Percentiles rank a stretch among this genome's conserved stretches.
Evolutionary conservation across 2,888 invertebrate genomes (phyloP).

Genomic region (Apantesis nais): DNA sequence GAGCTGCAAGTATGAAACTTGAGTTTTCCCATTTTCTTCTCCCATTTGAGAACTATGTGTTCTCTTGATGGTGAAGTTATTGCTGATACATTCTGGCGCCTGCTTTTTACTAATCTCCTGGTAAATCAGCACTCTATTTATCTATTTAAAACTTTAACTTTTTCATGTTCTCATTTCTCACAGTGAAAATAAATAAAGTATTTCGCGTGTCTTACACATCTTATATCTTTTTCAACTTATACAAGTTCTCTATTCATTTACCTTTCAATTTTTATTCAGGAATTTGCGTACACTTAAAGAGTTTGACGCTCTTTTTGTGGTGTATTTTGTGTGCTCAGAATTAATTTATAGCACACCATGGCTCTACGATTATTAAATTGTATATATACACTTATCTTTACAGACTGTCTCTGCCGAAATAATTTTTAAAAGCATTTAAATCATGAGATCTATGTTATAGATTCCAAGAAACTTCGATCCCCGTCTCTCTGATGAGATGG

Average conservation of each 20-base stretch:
- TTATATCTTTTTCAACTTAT: background rate
- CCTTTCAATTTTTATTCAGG: background rate
- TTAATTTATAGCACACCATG: background rate
- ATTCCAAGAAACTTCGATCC: constrained; percentile 72
- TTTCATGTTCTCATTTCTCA: background rate
- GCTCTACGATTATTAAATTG: background rate
- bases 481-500: constrained; percentile 68
- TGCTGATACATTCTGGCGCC: background rate
- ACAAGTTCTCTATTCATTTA: background rate
- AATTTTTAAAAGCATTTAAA: background rate
- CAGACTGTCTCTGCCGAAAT: background rate
- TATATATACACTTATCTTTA: background rate
- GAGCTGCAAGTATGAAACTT: background rate
- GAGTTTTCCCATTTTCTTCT: background rate
- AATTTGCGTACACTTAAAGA: background rate
- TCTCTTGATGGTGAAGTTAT: background rate
- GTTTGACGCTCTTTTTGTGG: background rate
- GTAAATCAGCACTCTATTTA: background rate
- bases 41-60: background rate
- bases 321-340: background rate
- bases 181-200: background rate
- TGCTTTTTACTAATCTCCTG: background rate
- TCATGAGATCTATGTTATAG: constrained; percentile 51
- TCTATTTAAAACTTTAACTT: background rate
- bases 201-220: background rate